phyloP scores from a whole-genome alignment of 2,113 vertebrate genomes.

The Pristiophorus japonicus region DNA sequence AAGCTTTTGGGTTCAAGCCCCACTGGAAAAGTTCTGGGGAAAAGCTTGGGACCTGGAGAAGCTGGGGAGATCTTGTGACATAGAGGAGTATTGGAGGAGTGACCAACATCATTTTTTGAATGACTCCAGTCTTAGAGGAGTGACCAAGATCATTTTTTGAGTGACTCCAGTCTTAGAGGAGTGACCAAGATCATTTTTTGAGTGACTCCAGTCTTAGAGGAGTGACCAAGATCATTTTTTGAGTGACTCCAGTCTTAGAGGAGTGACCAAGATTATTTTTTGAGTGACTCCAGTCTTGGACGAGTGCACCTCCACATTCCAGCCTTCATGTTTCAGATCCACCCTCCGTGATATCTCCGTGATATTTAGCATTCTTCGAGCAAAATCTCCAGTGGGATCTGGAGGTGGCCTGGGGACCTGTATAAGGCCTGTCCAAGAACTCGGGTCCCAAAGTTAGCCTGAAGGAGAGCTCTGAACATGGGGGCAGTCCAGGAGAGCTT shows the following conservation, averaged over 20 bases:
- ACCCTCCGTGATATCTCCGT: background rate
- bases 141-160: no score
- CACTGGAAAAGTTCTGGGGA: background rate
- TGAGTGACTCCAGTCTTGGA: no score
- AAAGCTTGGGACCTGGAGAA: background rate
- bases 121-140: no score
- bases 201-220: background rate
- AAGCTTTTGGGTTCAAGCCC: no score
- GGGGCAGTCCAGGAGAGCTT: background rate
- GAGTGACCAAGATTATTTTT: no score
- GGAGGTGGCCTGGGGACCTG: background rate
- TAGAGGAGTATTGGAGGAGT: background rate
- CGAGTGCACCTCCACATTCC: background rate
- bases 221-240: background rate
- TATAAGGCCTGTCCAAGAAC: background rate
- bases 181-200: background rate
- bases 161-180: no score
- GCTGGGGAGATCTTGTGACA: background rate
- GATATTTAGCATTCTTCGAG: background rate
- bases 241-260: no score
- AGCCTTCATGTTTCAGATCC: background rate
- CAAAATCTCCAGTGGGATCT: background rate
- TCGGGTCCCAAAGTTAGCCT: background rate
- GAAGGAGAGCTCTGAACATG: background rate
- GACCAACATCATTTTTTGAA: no score